phyloP scores from a whole-genome alignment of 2,888 invertebrate species.

The Thymelicus acteon region DNA sequence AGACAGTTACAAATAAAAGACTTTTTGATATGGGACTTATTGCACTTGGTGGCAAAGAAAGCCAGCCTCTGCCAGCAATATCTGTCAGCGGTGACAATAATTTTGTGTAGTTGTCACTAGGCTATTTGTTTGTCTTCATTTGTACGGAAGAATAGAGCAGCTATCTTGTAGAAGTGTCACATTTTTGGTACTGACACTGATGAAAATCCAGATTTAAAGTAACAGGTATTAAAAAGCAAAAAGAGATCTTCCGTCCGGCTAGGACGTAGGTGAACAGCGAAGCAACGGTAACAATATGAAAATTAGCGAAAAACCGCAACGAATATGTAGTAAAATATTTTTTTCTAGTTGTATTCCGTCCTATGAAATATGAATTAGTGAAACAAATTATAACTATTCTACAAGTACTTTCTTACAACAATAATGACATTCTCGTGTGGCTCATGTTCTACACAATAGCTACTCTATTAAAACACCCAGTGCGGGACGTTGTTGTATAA shows the following conservation, averaged over 20 bases:
- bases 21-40: constrained; percentile 20
- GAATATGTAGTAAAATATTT: too few relatives aligned
- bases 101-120: constrained; percentile 24
- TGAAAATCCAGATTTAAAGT: too few relatives aligned
- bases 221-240: too few relatives aligned
- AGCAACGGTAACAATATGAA: too few relatives aligned
- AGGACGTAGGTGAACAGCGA: too few relatives aligned
- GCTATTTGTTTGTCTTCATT: constrained; percentile 29
- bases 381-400: too few relatives aligned
- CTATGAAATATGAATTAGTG: too few relatives aligned
- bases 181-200: background rate
- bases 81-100: constrained; percentile 28
- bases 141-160: constrained; percentile 10
- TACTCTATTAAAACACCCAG: constrained; percentile 1
- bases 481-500: constrained; percentile 23
- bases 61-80: constrained; percentile 14
- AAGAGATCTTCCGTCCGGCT: too few relatives aligned
- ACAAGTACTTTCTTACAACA: too few relatives aligned
- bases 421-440: too few relatives aligned
- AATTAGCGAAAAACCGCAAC: too few relatives aligned
- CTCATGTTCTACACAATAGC: constrained; percentile 15
- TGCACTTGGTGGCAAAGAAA: constrained; percentile 30
- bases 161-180: constrained; percentile 12
- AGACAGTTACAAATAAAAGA: constrained; percentile 43
- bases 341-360: too few relatives aligned